Percentiles rank a stretch among this genome's conserved stretches.
Evolutionary conservation across 2,888 invertebrate genomes (phyloP).

Genomic region (Eupithecia abbreviata): DNA sequence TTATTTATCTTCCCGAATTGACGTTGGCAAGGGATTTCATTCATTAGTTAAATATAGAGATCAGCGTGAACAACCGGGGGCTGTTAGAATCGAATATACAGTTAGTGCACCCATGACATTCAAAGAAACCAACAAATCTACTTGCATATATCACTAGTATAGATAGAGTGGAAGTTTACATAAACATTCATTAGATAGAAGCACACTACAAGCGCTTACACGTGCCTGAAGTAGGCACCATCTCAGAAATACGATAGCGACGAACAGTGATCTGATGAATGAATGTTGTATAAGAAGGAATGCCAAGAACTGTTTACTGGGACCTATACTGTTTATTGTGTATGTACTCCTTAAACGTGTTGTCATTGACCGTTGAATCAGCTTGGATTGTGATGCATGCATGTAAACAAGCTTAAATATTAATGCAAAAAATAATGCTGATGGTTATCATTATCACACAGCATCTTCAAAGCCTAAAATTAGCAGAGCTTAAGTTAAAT

Average conservation of each 20-base stretch:
- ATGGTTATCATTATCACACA: not conserved
- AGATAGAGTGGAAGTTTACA: not conserved
- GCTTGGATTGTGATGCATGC: not conserved
- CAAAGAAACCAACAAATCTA: not conserved
- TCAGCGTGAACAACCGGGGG: not conserved
- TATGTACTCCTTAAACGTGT: slow-evolving; percentile 1
- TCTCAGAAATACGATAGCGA: not conserved
- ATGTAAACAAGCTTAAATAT: no score
- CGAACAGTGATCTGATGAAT: not conserved
- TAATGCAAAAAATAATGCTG: not conserved
- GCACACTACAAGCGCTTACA: not conserved
- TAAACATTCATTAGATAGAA: not conserved
- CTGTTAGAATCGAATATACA: not conserved
- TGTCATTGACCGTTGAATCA: not conserved
- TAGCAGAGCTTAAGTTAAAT: not conserved
- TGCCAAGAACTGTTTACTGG: not conserved
- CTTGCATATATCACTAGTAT: not conserved
- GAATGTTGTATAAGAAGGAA: not conserved
- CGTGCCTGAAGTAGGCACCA: not conserved
- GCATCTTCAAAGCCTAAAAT: not conserved
- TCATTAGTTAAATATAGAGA: not conserved
- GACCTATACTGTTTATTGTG: not conserved
- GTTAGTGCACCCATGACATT: not conserved
- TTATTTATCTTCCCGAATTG: not conserved
- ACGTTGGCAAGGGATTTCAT: not conserved